Evolutionary conservation across 2,113 vertebrate species (phyloP), one percentile per base, ranked within the genome.

Genomic region (Tauraco erythrolophus): DNA sequence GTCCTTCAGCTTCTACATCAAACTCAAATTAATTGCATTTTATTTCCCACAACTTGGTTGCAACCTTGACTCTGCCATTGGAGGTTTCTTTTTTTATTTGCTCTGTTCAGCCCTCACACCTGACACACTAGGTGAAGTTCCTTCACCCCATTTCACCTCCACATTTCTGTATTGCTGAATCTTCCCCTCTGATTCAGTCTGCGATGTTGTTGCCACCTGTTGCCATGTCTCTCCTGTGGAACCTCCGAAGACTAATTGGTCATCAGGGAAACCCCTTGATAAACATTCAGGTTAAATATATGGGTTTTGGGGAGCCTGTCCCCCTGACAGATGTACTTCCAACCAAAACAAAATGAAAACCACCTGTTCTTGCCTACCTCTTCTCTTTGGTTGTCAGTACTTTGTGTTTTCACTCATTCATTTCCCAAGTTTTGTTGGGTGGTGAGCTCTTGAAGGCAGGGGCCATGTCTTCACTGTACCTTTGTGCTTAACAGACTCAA

Each of bases 121-220:
- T 56, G 58, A 48, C 24, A 27, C 48, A 33, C 3, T 27, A 57
- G 10, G 76, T 70, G 14, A 90, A 88, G 23, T 60, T 71, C 28
- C 43, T 88, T 83, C 25, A 31, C 18, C 43, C 14, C 11, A 9
- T 81, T 87, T 84, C 56, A 50, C 18, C 33, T 68, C 19, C 30
- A 9, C 0, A 0, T 82, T 84, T 69, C 51, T 75, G 0, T 48
- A 25, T 57, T 68, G 39, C 22, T 66, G 33, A 74, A 21, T 35
- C 53, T 24, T 35, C 39, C 30, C 65, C 8, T 74, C n/a, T 46
- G 7, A 50, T 84, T 58, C 15, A 82, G 30, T 70, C 64, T 93
- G n/a, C 24, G 11, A 4, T 70, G 24, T 28, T 84, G 12, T 57
- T 78, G n/a, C n/a, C 15, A n/a, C 56, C 35, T 50, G 39, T 43